phyloP scores from a whole-genome alignment of 2,888 invertebrate genomes.

The Icerya purchasi region DNA sequence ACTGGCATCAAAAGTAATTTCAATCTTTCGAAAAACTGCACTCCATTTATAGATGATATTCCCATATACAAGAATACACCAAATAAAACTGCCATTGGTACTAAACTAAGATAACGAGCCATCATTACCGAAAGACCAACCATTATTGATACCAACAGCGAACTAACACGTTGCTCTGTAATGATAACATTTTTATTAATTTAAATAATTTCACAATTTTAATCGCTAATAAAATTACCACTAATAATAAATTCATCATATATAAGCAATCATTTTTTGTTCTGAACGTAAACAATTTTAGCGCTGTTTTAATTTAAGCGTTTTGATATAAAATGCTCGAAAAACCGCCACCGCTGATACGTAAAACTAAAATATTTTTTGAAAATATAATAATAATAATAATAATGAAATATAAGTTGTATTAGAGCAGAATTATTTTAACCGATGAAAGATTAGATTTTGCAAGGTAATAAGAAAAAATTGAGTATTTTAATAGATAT shows the following conservation, averaged over 20 bases:
- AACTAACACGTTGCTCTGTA: constrained; percentile 64
- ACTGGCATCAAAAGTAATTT: constrained; percentile 80
- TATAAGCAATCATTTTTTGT: background rate
- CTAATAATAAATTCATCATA: background rate
- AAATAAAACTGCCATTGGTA: constrained; percentile 90
- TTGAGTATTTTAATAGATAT: too few species aligned
- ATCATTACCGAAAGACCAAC: constrained; percentile 69
- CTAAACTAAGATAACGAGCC: constrained; percentile 52
- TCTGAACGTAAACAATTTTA: too few species aligned
- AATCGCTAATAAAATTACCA: background rate
- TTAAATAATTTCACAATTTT: background rate
- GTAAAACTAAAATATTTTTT: too few species aligned
- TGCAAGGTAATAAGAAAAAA: too few species aligned
- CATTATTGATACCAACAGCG: constrained; percentile 52
- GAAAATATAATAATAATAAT: too few species aligned
- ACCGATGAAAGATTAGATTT: too few species aligned
- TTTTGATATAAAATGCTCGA: too few species aligned
- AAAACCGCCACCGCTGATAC: too few species aligned
- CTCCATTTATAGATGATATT: constrained; percentile 77
- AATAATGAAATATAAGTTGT: too few species aligned
- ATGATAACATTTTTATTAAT: constrained; percentile 6
- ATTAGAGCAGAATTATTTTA: too few species aligned
- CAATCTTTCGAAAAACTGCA: constrained; percentile 78
- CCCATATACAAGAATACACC: constrained; percentile 97
- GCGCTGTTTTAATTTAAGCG: too few species aligned